Conservation (phyloP, 2,113 vertebrate genomes). For the Dinomys branickii region DNA sequence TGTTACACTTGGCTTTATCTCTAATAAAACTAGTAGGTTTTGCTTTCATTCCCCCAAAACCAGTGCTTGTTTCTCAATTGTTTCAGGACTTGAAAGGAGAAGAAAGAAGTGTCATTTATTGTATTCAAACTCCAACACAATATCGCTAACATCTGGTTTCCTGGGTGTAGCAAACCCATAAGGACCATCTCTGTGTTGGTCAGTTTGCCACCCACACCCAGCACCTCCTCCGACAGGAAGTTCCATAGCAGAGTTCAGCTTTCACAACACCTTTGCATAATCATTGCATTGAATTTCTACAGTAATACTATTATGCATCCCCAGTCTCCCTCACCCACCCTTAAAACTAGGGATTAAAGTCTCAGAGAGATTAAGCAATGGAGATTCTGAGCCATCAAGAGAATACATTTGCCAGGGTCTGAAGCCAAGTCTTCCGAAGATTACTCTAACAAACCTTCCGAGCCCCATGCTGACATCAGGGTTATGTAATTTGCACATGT, state of each 20-base stretch:
- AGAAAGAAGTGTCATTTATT: too few species aligned
- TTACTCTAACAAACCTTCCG: not conserved
- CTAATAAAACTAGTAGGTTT: not conserved
- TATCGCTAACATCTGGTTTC: not conserved
- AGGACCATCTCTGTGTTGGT: not conserved
- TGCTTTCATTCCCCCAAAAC: not conserved
- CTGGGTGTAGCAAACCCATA: rapidly evolving
- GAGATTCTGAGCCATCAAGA: not conserved
- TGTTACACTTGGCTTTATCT: not conserved
- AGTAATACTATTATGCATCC: not conserved
- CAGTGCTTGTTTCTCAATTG: not conserved
- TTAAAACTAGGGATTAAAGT: not conserved
- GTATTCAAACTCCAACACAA: not conserved
- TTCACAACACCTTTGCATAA: not conserved
- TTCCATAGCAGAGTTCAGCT: too few species aligned
- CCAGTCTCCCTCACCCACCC: not conserved
- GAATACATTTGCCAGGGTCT: not conserved
- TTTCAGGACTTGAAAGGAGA: not conserved
- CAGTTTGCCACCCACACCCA: rapidly evolving
- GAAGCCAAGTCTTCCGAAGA: not conserved
- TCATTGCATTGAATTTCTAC: not conserved
- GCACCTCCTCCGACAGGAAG: too few species aligned
- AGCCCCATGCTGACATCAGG: not conserved
- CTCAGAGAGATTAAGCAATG: not conserved
- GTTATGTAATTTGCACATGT: not conserved